These are phyloP conservation scores for Megalonaias nervosa DNA, from an alignment of 1,140 invertebrate genomes.

Conservation along the genomic window DNA sequence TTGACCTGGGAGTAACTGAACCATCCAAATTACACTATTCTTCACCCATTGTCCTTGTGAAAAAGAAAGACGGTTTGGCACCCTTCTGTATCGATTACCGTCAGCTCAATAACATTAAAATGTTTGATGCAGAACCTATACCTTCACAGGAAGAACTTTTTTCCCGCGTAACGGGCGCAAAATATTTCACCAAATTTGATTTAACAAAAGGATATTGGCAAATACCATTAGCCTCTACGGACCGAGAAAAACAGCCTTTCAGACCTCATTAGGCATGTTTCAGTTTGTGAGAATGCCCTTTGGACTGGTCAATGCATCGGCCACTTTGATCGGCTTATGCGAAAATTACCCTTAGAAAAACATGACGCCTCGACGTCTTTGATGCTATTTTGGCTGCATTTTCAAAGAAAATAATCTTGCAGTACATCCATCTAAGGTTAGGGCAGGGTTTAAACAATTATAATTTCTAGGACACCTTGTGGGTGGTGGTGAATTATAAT, in stretches of 20 bases:
- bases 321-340: too few species aligned
- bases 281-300: conserved; percentile 36
- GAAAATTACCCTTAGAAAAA: too few species aligned
- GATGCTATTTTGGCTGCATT: too few species aligned
- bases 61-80: conserved; percentile 69
- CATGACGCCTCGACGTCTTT: too few species aligned
- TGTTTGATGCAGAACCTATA: conserved; percentile 39
- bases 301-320: conserved; percentile 26
- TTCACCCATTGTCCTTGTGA: conserved; percentile 72
- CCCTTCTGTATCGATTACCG: conserved; percentile 74
- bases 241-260: conserved; percentile 11
- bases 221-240: background rate
- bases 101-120: conserved; percentile 28
- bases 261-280: conserved; percentile 13
- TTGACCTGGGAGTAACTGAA: conserved; percentile 60
- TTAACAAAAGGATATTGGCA: conserved; percentile 39
- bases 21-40: too few species aligned
- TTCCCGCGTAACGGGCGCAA: background rate
- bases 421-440: too few species aligned
- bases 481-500: too few species aligned
- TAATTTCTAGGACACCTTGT: too few species aligned
- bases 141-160: conserved; percentile 39
- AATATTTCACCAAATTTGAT: conserved; percentile 33
- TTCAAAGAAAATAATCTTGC: too few species aligned
- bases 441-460: too few species aligned